Evolutionary conservation across 1,140 invertebrate species (phyloP).

Genomic region (Trichonephila clavipes): DNA sequence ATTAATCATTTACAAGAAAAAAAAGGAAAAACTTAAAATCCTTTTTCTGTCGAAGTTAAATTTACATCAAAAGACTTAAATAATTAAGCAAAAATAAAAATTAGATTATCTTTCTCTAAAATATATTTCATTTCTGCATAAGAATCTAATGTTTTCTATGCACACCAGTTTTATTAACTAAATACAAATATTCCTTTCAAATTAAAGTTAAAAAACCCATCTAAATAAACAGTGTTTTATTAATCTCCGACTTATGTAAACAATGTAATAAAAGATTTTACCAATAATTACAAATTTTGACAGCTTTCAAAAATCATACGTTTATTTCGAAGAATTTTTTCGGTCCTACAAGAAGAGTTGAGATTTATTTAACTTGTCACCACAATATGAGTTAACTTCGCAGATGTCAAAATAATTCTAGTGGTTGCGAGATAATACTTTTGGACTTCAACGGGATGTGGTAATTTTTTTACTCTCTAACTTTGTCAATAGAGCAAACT

Average conservation of each 20-base stretch:
- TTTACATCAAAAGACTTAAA: too few relatives aligned
- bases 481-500: not conserved
- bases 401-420: slow-evolving; percentile 48
- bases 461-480: not conserved
- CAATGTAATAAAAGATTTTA: slow-evolving; percentile 22
- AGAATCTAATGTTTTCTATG: too few relatives aligned
- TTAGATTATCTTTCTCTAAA: too few relatives aligned
- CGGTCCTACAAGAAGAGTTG: not conserved
- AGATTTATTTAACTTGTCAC: slow-evolving; percentile 66
- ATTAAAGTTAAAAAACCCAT: too few relatives aligned
- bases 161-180: too few relatives aligned
- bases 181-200: too few relatives aligned
- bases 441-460: not conserved
- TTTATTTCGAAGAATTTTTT: not conserved
- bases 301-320: slow-evolving; percentile 56
- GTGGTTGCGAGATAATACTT: slow-evolving; percentile 34
- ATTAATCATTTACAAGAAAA: too few relatives aligned
- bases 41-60: too few relatives aligned
- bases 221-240: too few relatives aligned
- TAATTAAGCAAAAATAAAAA: too few relatives aligned
- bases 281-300: slow-evolving; percentile 47
- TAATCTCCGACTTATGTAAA: not conserved
- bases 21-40: too few relatives aligned
- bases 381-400: slow-evolving; percentile 57
- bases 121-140: too few relatives aligned